phyloP scores from a whole-genome alignment of 2,888 invertebrate genomes.

The Erannis defoliaria region DNA sequence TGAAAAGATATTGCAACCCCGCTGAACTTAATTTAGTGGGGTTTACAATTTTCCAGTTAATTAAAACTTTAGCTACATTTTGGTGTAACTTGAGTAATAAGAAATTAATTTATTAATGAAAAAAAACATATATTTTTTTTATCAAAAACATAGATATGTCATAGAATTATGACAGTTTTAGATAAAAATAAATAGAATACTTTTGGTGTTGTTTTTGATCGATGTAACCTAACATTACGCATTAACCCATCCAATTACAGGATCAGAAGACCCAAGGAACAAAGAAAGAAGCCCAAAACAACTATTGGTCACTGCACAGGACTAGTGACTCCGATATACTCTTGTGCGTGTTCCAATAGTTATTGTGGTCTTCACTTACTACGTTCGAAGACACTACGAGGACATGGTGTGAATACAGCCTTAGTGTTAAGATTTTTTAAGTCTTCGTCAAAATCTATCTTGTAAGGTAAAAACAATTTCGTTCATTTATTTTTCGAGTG shows the following conservation, averaged over 20 bases:
- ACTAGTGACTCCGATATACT: slow-evolving; percentile 93
- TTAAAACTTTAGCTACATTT: too few species aligned
- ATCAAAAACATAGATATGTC: too few species aligned
- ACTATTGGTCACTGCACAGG: slow-evolving; percentile 99
- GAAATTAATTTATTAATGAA: too few species aligned
- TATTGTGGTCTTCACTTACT: slow-evolving; percentile 92
- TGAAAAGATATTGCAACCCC: too few species aligned
- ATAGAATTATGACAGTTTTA: too few species aligned
- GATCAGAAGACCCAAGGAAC: slow-evolving; percentile 40
- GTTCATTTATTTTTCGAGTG: background rate
- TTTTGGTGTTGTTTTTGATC: too few species aligned
- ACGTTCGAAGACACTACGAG: slow-evolving; percentile 41
- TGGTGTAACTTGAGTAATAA: too few species aligned
- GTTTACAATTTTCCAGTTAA: too few species aligned
- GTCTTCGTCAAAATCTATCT: background rate
- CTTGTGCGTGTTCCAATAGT: slow-evolving; percentile 99
- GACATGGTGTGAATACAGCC: background rate
- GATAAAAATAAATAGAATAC: too few species aligned
- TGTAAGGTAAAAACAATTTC: background rate
- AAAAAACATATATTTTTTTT: too few species aligned
- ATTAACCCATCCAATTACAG: slow-evolving; percentile 34
- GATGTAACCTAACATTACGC: slow-evolving; percentile 9
- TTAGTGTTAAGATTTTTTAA: background rate
- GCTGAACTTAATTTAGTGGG: too few species aligned
- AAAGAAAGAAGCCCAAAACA: slow-evolving; percentile 91